A percentile compares a stretch with the other conserved stretches of the same genome.
Conservation (phyloP, 1,140 invertebrate genomes). For the Marisa cornuarietis region DNA sequence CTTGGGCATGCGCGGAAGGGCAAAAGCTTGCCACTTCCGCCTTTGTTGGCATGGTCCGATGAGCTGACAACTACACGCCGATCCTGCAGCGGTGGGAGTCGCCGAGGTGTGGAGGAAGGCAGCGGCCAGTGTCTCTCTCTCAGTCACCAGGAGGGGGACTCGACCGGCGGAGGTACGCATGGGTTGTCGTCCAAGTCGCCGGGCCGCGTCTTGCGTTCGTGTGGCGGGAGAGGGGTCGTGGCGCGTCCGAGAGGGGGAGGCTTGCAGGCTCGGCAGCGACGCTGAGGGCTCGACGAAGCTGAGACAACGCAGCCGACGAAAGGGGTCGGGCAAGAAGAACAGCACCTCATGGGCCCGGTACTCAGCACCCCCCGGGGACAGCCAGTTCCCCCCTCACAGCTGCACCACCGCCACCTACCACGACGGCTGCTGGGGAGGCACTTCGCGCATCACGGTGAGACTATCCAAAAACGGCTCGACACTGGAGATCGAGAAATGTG, state of each 20-base stretch:
- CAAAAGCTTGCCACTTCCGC: slow-evolving; percentile 11
- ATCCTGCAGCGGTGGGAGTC: slow-evolving; percentile 2
- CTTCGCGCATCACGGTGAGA: slow-evolving; percentile 25
- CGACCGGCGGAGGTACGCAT: not conserved
- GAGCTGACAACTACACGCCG: not conserved
- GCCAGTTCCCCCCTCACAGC: slow-evolving; percentile 26
- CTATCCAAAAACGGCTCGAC: slow-evolving; percentile 31
- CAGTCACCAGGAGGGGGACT: not conserved
- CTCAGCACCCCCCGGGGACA: slow-evolving; percentile 15
- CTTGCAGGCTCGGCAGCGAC: not conserved
- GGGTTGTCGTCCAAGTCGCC: slow-evolving; percentile 21
- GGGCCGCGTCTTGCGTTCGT: slow-evolving; percentile 13
- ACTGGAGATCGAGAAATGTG: slow-evolving; percentile 30
- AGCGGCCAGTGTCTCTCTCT: not conserved
- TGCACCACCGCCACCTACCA: slow-evolving; percentile 26
- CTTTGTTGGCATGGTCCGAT: slow-evolving; percentile 2
- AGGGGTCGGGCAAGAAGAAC: not conserved
- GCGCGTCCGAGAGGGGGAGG: not conserved
- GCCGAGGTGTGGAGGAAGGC: not conserved
- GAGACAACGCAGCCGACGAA: slow-evolving; percentile 11
- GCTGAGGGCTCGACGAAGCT: not conserved
- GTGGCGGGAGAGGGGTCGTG: slow-evolving; percentile 9
- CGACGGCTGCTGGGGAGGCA: slow-evolving; percentile 9
- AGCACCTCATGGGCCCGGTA: slow-evolving; percentile 14
- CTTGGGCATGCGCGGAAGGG: too few relatives aligned